Evolutionary conservation across 2,888 invertebrate genomes (phyloP).

Genomic region (Drosophila bunnanda): DNA sequence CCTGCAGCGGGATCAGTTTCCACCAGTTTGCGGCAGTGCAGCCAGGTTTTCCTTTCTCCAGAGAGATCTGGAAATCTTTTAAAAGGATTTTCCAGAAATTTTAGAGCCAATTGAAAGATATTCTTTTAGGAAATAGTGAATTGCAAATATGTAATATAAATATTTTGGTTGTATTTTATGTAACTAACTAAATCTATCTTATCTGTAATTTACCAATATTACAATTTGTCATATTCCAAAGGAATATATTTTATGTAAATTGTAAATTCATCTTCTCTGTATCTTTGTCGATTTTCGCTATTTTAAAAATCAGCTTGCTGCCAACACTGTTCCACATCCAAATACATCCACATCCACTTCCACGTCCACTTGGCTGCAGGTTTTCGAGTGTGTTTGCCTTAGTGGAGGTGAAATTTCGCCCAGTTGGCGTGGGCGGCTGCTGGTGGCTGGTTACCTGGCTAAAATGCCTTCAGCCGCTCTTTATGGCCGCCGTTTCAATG

Average conservation of each 20-base stretch:
- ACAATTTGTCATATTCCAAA: background rate
- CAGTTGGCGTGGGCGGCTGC: conserved; percentile 59
- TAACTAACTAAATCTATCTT: background rate
- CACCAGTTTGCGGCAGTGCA: conserved; percentile 35
- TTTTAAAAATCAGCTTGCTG: background rate
- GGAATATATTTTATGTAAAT: too few relatives aligned
- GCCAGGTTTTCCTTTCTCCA: conserved; percentile 4
- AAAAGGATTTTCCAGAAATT: background rate
- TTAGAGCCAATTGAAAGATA: background rate
- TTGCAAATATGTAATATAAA: background rate
- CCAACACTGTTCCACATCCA: conserved; percentile 24
- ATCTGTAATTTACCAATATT: too few relatives aligned
- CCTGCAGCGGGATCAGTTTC: conserved; percentile 51
- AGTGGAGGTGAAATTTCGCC: conserved; percentile 70
- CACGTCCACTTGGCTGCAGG: conserved; percentile 57
- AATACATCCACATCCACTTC: conserved; percentile 14
- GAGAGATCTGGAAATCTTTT: background rate
- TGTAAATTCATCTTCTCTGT: too few relatives aligned
- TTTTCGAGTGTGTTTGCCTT: conserved; percentile 59
- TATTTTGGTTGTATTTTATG: background rate
- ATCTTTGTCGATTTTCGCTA: background rate
- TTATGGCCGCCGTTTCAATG: conserved; percentile 56
- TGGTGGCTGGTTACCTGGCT: conserved; percentile 16
- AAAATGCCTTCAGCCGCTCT: conserved; percentile 65
- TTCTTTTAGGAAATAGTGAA: background rate